phyloP scores from a whole-genome alignment of 2,888 invertebrate genomes.

The Amphiduros pacificus region DNA sequence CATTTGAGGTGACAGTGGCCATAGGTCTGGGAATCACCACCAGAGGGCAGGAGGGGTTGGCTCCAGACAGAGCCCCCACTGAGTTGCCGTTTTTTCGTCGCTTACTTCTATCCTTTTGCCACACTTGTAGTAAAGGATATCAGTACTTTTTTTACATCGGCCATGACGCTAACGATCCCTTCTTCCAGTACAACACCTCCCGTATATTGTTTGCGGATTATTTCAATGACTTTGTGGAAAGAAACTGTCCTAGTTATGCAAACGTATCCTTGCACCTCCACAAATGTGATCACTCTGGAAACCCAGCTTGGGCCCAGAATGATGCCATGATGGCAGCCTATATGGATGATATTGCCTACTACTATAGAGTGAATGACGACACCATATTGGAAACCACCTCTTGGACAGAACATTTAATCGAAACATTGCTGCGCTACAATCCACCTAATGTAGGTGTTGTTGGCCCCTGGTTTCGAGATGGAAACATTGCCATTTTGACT shows the following conservation, averaged over 20 bases:
- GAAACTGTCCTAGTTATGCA: constrained; percentile 20
- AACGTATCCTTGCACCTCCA: constrained; percentile 33
- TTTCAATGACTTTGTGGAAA: constrained; percentile 18
- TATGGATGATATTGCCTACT: constrained; percentile 36
- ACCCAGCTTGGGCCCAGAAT: constrained; percentile 37
- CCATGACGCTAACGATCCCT: constrained; percentile 32
- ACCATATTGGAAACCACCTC: constrained; percentile 32
- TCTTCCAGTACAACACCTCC: constrained; percentile 21
- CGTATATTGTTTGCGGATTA: constrained; percentile 23
- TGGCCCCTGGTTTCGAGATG: constrained; percentile 34
- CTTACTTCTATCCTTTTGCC: constrained; percentile 31
- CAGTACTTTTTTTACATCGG: constrained; percentile 33
- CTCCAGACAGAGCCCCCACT: constrained; percentile 14
- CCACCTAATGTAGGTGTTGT: constrained; percentile 35
- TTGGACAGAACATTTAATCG: constrained; percentile 34
- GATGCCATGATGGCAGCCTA: constrained; percentile 38
- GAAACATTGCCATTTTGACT: constrained; percentile 33
- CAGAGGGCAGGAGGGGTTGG: constrained; percentile 18
- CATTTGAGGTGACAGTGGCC: constrained; percentile 26
- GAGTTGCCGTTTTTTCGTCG: constrained; percentile 32
- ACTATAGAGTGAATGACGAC: constrained; percentile 35
- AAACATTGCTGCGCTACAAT: constrained; percentile 27
- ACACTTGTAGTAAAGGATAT: constrained; percentile 30
- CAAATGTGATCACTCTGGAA: constrained; percentile 30
- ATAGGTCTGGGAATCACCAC: constrained; percentile 34